Evolutionary conservation across 2,113 vertebrate species (phyloP).

Genomic region (Gopherus flavomarginatus): DNA sequence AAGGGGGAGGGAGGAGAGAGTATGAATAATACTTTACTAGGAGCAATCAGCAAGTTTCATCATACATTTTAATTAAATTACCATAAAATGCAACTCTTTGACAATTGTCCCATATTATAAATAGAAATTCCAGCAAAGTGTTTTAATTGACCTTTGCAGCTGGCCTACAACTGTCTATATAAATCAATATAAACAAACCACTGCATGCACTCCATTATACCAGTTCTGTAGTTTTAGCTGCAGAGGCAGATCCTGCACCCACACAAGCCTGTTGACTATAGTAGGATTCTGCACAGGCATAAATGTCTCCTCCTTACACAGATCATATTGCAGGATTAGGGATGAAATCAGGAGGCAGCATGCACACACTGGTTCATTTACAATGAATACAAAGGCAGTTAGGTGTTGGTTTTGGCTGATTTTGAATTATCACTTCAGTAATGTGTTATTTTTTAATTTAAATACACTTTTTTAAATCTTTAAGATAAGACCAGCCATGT

Average conservation of each 20-base stretch:
- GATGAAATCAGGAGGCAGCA: not conserved
- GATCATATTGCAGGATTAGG: not conserved
- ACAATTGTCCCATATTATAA: not conserved
- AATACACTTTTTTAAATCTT: not conserved
- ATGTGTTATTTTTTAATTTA: not conserved
- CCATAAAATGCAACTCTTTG: not conserved
- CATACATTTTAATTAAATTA: not conserved
- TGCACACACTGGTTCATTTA: not conserved
- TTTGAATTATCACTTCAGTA: rapidly evolving
- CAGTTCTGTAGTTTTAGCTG: not conserved
- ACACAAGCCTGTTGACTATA: not conserved
- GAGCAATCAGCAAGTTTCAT: rapidly evolving
- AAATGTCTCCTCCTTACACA: not conserved
- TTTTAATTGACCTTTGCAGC: not conserved
- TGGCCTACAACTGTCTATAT: not conserved
- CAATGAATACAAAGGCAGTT: not conserved
- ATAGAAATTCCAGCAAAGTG: not conserved
- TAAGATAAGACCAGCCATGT: not conserved
- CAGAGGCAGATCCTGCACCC: not conserved
- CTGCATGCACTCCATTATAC: not conserved
- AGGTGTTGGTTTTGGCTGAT: not conserved
- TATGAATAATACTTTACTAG: not conserved
- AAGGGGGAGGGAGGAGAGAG: rapidly evolving
- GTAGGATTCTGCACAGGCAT: not conserved
- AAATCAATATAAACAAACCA: not conserved